phyloP scores from a whole-genome alignment of 2,113 vertebrate genomes.

The Oryzias woworae region DNA sequence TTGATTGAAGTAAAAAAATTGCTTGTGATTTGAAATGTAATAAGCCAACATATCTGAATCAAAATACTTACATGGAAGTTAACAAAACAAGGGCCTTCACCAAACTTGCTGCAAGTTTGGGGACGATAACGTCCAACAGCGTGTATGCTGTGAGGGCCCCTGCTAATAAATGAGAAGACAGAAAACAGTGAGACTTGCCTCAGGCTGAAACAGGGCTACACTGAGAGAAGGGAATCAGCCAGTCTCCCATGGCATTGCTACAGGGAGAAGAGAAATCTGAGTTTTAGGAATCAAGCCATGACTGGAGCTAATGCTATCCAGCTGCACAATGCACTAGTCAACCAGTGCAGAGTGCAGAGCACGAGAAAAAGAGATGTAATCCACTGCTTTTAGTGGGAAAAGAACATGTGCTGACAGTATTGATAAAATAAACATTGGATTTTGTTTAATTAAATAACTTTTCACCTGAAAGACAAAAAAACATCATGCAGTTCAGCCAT shows the following conservation, averaged over 20 bases:
- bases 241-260: conserved; percentile 98
- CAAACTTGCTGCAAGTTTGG: conserved; percentile 99
- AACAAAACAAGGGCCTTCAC: conserved; percentile 94
- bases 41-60: not conserved
- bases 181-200: conserved; percentile 95
- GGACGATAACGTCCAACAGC: conserved; percentile 94
- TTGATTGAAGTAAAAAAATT: too few species aligned
- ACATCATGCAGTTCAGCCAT: conserved; percentile 74
- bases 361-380: conserved; percentile 3
- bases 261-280: conserved; percentile 97
- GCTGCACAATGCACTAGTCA: conserved; percentile 66
- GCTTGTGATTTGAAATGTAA: too few species aligned
- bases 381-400: not conserved
- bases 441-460: conserved; percentile 10
- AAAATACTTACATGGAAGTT: conserved; percentile 79
- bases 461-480: fast-evolving
- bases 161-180: conserved; percentile 86
- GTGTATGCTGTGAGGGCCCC: conserved; percentile 92
- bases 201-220: conserved; percentile 97
- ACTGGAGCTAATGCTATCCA: conserved; percentile 56
- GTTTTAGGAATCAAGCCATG: conserved; percentile 92
- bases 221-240: conserved; percentile 97
- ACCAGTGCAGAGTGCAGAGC: conserved; percentile 27
- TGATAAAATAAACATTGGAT: not conserved
- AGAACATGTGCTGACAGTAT: not conserved